A percentile compares a stretch with the other conserved stretches of the same genome.
Evolutionary conservation across 2,888 invertebrate genomes (phyloP).

Genomic region (Teinopalpus imperialis): DNA sequence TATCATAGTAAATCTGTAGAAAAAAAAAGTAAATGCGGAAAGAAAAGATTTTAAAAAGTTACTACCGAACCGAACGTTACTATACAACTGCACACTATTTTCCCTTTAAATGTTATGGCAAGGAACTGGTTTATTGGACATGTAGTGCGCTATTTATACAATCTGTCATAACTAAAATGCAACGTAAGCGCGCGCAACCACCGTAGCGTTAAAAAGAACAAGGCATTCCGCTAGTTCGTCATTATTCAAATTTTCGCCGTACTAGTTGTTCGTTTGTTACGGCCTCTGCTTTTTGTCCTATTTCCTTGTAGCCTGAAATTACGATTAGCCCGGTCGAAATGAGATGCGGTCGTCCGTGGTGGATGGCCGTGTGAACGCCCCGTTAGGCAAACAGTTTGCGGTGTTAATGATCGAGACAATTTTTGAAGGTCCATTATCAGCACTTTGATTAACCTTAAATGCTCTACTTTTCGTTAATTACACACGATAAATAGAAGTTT

Average conservation of each 20-base stretch:
- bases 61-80: too few relatives aligned
- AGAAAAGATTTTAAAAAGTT: too few relatives aligned
- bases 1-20: too few relatives aligned
- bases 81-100: too few relatives aligned
- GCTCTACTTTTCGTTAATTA: conserved; percentile 14
- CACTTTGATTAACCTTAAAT: conserved; percentile 23
- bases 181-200: conserved; percentile 51
- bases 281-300: conserved; percentile 75
- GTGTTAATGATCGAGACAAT: conserved; percentile 14
- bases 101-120: too few relatives aligned
- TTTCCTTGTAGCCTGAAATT: conserved; percentile 74
- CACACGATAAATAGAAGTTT: conserved; percentile 14
- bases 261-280: conserved; percentile 79
- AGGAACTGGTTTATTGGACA: conserved; percentile 12
- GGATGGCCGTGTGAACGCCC: conserved; percentile 75
- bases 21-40: too few relatives aligned
- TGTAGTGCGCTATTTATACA: conserved; percentile 42
- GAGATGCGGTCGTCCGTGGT: conserved; percentile 74
- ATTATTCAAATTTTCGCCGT: conserved; percentile 80
- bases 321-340: conserved; percentile 75
- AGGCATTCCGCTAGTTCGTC: conserved; percentile 75
- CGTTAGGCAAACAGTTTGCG: conserved; percentile 66
- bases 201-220: conserved; percentile 69
- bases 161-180: conserved; percentile 42
- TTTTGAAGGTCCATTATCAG: conserved; percentile 14